Base-by-base conservation (phyloP, 1,140 invertebrate species). In the Gryllus bimaculatus region DNA sequence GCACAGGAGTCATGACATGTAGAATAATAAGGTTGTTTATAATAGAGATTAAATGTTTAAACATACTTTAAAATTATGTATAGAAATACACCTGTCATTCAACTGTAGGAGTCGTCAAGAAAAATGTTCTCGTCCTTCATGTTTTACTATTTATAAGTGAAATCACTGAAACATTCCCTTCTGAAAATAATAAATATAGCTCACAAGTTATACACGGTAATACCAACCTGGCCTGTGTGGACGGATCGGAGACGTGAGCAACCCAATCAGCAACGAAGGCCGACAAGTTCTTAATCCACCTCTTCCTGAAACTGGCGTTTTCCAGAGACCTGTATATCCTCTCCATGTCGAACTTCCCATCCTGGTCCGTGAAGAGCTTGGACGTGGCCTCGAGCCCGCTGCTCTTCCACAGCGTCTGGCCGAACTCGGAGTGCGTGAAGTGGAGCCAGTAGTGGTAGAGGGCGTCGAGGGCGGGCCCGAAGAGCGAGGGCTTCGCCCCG, bases 401-500 rank as follows among this genome's bases (percentile, higher is more conserved):
- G 75, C 91, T 93, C 79, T 91, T 89, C 88, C 92, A 93, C 5
- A 94, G 82, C 0, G 90, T 89, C 81, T 90, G 90, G 0, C 93
- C 93, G 0, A 94, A 85, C 81, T 94, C 92, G 0, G 93, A 94
- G 83, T 92, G 91, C 8, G 92, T 91, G 83, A 94, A 94, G 75
- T 93, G 89, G 80, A 94, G 92, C 90, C 93, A 94, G 82, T 93
- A 90, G 0, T 93, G 84, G 82, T 94, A 92, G 2, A 90, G 81
- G 78, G 91, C 92, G 82, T 93, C 93, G 66, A 95, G 82, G 82
- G 94, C 88, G 0, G 93, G 93, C 0, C 93, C 93, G 8, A 77
- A 48, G 20, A 48, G 48, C 4, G 76, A 77, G 47, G 74, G 47
- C 6, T 10, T 75, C 1, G 10, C 10, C 3, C 12, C 20, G n/a